Percentiles rank a stretch among this genome's conserved stretches.
These are phyloP conservation scores for Albula glossodonta DNA, from an alignment of 2,113 vertebrate genomes.

Conservation along the genomic window DNA sequence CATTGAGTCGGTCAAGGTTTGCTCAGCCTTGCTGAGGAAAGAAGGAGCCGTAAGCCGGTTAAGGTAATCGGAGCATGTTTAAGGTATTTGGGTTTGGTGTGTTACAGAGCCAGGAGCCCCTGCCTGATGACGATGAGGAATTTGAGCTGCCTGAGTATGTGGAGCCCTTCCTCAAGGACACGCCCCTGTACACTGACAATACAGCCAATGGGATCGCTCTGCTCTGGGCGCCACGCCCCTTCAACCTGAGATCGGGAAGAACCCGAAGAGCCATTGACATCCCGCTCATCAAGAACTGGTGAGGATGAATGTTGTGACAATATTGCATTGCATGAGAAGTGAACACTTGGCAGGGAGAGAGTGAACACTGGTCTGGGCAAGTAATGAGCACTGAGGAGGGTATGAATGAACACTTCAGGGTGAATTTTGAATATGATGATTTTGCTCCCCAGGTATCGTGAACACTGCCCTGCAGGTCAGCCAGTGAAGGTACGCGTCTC, in stretches of 20 bases:
- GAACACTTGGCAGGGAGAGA: neutral
- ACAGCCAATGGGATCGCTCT: constrained; percentile 98
- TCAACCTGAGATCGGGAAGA: constrained; percentile 92
- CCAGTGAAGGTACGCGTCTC: constrained; percentile 97
- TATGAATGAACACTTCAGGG: too few relatives aligned
- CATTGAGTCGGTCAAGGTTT: too few relatives aligned
- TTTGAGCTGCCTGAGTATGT: constrained; percentile 96
- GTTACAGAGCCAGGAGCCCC: constrained; percentile 88
- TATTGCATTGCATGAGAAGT: neutral
- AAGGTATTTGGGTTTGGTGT: neutral
- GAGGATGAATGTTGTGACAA: constrained; percentile 31
- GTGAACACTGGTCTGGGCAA: neutral
- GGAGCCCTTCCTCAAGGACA: constrained; percentile 96
- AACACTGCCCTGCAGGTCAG: constrained; percentile 96
- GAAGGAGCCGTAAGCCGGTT: too few relatives aligned
- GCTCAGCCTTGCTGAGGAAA: too few relatives aligned
- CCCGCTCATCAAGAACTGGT: constrained; percentile 98
- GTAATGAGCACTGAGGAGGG: neutral
- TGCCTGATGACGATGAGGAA: constrained; percentile 97
- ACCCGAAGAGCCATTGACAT: constrained; percentile 96
- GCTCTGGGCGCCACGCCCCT: constrained; percentile 94
- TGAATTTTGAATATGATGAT: too few relatives aligned
- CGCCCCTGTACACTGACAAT: constrained; percentile 93
- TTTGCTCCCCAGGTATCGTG: constrained; percentile 82
- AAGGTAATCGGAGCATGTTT: neutral